phyloP scores from a whole-genome alignment of 2,888 invertebrate species.

The Drosophila prolongata region DNA sequence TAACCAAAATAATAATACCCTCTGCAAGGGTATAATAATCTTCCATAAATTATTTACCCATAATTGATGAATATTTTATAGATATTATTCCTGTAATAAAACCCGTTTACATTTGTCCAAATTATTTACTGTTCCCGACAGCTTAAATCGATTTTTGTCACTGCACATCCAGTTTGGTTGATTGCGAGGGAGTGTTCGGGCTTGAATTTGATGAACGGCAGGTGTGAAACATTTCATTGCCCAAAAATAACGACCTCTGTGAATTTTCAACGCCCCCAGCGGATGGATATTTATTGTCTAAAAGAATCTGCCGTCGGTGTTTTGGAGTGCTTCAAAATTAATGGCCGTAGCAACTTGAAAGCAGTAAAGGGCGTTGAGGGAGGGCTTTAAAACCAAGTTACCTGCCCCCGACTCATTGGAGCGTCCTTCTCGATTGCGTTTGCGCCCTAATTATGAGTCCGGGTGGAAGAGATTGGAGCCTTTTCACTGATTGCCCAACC shows the following conservation, averaged over 20 bases:
- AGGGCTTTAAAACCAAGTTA: slow-evolving; percentile 28
- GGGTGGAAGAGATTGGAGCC: slow-evolving; percentile 46
- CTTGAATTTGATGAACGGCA: slow-evolving; percentile 40
- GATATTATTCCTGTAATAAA: no score
- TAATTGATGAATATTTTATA: no score
- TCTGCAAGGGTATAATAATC: not conserved
- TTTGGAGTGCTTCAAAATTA: slow-evolving; percentile 49
- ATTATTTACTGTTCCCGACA: no score
- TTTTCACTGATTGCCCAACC: slow-evolving; percentile 58
- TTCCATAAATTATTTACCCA: no score
- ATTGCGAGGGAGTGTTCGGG: not conserved
- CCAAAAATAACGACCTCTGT: slow-evolving; percentile 48
- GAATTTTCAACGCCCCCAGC: slow-evolving; percentile 27
- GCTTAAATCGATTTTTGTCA: not conserved
- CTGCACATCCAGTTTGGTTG: slow-evolving; percentile 8
- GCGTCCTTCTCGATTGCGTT: slow-evolving; percentile 31
- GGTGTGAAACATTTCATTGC: slow-evolving; percentile 54
- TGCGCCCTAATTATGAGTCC: slow-evolving; percentile 28
- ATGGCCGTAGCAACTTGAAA: slow-evolving; percentile 46
- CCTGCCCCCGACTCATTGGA: slow-evolving; percentile 10
- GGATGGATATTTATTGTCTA: slow-evolving; percentile 54
- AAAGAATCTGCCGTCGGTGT: slow-evolving; percentile 45
- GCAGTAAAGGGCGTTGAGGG: slow-evolving; percentile 29
- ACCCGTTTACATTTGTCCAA: not conserved
- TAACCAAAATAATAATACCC: no score